Evolutionary conservation across 2,113 vertebrate species (phyloP).

Genomic region (Melospiza melodia): DNA sequence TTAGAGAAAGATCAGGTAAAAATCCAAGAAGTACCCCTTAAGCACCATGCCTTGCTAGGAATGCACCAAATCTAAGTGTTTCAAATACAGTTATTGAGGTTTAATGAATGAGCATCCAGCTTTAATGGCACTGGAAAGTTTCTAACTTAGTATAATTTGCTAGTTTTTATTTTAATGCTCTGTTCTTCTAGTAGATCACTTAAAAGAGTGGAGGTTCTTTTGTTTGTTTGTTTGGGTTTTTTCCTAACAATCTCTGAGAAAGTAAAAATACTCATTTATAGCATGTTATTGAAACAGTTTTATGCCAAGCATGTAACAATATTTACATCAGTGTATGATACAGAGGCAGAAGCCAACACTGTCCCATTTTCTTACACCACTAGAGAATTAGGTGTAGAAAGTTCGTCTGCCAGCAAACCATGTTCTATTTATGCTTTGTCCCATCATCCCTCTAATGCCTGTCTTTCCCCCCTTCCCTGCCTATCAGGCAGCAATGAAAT

Average conservation of each 20-base stretch:
- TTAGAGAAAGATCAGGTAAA: background rate
- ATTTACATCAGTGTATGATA: background rate
- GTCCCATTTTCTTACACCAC: background rate
- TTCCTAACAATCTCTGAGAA: background rate
- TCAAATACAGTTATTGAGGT: background rate
- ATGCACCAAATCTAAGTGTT: background rate
- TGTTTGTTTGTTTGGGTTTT: background rate
- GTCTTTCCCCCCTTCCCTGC: background rate
- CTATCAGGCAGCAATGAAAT: background rate
- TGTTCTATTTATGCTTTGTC: background rate
- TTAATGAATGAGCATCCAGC: background rate
- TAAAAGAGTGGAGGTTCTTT: background rate
- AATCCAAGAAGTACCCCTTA: background rate
- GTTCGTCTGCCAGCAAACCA: background rate
- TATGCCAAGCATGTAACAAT: background rate
- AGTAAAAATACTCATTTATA: background rate
- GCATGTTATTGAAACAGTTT: background rate
- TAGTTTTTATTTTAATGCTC: background rate
- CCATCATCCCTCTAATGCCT: background rate
- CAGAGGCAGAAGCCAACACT: background rate
- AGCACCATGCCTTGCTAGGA: background rate
- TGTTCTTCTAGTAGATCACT: background rate
- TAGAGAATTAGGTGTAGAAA: background rate
- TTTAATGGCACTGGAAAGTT: background rate
- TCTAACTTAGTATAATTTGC: background rate